Percentiles rank a stretch among this genome's conserved stretches.
Evolutionary conservation across 2,797 vertebrate species (phyloP).

Genomic region (Eptatretus atami): DNA sequence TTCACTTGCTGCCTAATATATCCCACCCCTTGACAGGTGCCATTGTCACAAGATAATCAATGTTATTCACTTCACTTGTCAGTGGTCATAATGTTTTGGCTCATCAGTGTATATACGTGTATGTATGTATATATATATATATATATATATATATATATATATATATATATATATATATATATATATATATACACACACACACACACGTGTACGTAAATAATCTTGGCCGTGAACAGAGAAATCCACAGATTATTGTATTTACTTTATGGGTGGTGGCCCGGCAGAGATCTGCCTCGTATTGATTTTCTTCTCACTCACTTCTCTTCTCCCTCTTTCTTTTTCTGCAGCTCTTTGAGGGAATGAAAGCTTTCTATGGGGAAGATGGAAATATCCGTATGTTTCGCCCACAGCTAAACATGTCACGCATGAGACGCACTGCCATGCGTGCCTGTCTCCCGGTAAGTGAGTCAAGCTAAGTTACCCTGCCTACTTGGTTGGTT

Average conservation of each 20-base stretch:
- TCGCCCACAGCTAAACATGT: slow-evolving; percentile 54
- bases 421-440: slow-evolving; percentile 34
- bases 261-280: not conserved
- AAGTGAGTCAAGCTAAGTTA: slow-evolving; percentile 12
- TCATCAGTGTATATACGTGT: too few species aligned
- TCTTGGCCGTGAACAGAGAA: not conserved
- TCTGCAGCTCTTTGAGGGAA: slow-evolving; percentile 44
- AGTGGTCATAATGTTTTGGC: too few species aligned
- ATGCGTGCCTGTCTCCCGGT: slow-evolving; percentile 35
- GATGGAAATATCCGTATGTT: slow-evolving; percentile 41
- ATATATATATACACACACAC: too few species aligned
- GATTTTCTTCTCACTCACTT: not conserved
- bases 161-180: too few species aligned
- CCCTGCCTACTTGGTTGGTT: too few species aligned
- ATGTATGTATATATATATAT: too few species aligned
- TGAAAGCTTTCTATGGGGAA: slow-evolving; percentile 41
- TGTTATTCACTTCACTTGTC: too few species aligned
- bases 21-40: too few species aligned
- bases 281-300: not conserved
- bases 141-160: too few species aligned
- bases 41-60: too few species aligned
- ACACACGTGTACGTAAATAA: not conserved
- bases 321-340: slow-evolving; percentile 8
- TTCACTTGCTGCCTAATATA: too few species aligned
- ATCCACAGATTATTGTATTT: not conserved